These are phyloP conservation scores for Lytechinus variegatus DNA, from an alignment of 35 echinoderm and acorn worm species.

Conservation along the genomic window DNA sequence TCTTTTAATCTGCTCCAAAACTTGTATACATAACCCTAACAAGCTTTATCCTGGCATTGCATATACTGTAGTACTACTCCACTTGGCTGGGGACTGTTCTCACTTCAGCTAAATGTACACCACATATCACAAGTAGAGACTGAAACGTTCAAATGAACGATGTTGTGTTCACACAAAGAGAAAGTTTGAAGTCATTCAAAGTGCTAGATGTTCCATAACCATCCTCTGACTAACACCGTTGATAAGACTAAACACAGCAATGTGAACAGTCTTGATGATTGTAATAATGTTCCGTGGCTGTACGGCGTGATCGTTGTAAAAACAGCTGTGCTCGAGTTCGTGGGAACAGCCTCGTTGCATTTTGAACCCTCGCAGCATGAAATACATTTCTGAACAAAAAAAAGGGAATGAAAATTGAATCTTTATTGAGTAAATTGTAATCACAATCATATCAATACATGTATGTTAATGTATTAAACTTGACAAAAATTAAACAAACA, in stretches of 20 bases:
- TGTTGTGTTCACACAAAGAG: background rate
- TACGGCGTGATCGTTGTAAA: conserved; percentile 81
- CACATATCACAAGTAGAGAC: background rate
- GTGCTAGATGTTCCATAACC: conserved; percentile 29
- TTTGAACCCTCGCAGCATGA: conserved; percentile 85
- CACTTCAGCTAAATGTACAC: background rate
- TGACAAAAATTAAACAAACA: background rate
- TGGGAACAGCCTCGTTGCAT: conserved; percentile 76
- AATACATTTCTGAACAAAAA: conserved; percentile 67
- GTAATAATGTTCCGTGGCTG: conserved; percentile 48
- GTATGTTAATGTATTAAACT: background rate
- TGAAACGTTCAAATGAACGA: background rate
- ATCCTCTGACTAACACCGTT: conserved; percentile 25
- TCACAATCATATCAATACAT: background rate
- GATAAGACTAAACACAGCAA: conserved; percentile 21
- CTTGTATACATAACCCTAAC: background rate
- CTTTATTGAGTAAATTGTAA: background rate
- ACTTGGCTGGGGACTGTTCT: background rate
- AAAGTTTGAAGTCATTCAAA: background rate
- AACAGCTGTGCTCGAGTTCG: conserved; percentile 71
- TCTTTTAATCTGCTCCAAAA: background rate
- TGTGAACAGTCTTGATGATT: conserved; percentile 8
- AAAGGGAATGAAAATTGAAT: background rate
- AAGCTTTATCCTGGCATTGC: too few species aligned
- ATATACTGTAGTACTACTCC: too few species aligned